phyloP scores from a whole-genome alignment of 2,888 invertebrate genomes.

The Caenorhabditis macrosperma region DNA sequence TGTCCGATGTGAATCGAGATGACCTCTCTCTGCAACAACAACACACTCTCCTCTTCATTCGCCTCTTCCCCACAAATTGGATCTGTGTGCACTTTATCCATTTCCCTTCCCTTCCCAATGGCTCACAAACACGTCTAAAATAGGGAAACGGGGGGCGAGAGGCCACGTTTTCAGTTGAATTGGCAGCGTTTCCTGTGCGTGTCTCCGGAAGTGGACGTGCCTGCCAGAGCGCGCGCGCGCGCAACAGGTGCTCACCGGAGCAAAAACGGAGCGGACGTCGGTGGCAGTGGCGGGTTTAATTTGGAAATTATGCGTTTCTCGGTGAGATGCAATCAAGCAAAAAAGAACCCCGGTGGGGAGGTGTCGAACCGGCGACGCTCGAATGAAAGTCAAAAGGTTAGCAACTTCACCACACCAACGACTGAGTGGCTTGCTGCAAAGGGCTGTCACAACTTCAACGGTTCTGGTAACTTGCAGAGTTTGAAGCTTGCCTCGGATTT shows the following conservation, averaged over 20 bases:
- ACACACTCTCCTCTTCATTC: neutral
- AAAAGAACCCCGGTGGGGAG: neutral
- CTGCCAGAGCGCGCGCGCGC: no score
- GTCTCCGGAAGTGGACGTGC: constrained; percentile 30
- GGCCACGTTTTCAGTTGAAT: constrained; percentile 37
- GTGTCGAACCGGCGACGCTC: neutral
- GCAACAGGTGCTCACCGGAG: constrained; percentile 21
- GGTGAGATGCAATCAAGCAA: neutral
- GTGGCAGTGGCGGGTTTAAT: neutral
- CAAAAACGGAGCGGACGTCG: neutral
- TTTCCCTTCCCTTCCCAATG: neutral
- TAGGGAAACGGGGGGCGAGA: neutral
- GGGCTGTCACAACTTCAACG: no score
- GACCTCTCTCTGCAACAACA: constrained; percentile 78
- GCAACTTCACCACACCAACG: no score
- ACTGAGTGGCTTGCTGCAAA: no score
- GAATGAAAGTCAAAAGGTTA: no score
- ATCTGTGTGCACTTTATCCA: neutral
- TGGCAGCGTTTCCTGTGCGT: constrained; percentile 26
- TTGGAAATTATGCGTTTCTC: neutral
- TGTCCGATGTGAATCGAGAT: constrained; percentile 78
- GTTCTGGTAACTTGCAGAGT: no score
- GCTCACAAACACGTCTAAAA: neutral
- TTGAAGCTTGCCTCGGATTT: no score
- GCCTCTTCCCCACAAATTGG: constrained; percentile 7